Percentiles rank a stretch among this genome's conserved stretches.
These are phyloP conservation scores for Pristionchus arcanus DNA, from an alignment of 2,888 invertebrate species.

Conservation along the genomic window DNA sequence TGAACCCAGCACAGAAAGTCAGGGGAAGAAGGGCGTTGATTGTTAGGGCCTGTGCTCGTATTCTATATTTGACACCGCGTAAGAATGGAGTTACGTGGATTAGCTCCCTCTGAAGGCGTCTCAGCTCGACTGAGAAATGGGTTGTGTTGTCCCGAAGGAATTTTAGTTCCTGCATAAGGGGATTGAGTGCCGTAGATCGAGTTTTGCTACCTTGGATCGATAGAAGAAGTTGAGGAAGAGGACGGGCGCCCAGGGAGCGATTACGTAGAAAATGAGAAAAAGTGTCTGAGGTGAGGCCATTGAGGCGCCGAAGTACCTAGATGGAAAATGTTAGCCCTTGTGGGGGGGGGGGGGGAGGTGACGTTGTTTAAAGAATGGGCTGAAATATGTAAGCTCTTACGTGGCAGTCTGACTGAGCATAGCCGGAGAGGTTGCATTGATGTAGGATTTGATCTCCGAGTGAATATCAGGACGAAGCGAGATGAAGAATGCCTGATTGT, in stretches of 20 bases:
- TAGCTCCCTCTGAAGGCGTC: not conserved
- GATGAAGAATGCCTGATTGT: not conserved
- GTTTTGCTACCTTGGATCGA: not conserved
- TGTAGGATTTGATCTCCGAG: not conserved
- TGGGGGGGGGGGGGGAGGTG: no score
- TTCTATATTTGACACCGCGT: not conserved
- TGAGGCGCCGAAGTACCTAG: not conserved
- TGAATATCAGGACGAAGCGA: not conserved
- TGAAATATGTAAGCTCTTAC: not conserved
- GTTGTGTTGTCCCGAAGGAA: not conserved
- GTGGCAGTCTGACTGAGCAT: slow-evolving; percentile 4
- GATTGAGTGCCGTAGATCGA: no score
- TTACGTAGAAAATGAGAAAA: not conserved
- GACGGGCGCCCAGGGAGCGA: not conserved
- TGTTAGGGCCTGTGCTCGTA: not conserved
- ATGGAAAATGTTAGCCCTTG: no score
- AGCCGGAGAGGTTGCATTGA: not conserved
- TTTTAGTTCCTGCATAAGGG: not conserved
- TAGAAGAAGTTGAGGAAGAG: not conserved
- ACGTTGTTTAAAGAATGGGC: no score
- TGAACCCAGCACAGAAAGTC: not conserved
- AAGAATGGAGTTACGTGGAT: not conserved
- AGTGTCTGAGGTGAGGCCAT: not conserved
- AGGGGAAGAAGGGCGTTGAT: not conserved
- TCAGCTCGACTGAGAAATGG: not conserved